Base-by-base conservation (phyloP, 2,797 vertebrate genomes). In the Morus bassanus region DNA sequence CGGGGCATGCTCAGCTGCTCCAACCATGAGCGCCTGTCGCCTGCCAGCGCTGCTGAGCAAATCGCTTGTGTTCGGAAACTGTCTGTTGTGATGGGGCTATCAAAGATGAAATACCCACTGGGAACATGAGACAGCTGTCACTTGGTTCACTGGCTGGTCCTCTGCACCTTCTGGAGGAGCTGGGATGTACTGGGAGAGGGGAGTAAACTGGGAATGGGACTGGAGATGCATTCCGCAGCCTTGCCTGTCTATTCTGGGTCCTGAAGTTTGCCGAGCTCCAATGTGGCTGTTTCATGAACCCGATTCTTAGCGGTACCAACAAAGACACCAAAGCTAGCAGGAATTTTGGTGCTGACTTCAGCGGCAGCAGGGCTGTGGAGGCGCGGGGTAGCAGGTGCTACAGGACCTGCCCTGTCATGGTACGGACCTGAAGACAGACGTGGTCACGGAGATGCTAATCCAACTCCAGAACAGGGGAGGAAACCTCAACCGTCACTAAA, bases 331-430 rank as follows among this genome's bases (percentile, higher is more conserved):
- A 51, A 45, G 13, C 28, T 9, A 59, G 41, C 1, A 7, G 60
- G 65, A 37, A 25, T 84, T 54, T 48, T 11, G 57, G 19, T 30
- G 27, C 56, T 10, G 74, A 15, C 30, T 63, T 48, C 23, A 13
- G 74, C 5, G 3, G 50, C 41, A 31, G 37, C n/a, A 61, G 30
- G 6, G 75, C 46, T 50, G 31, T 17, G 48, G 33, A 54, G 23
- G 8, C n/a, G 21, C 37, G 30, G 11, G n/a, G n/a, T 13, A 91
- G 85, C 96, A 97, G 96, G 95, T 96, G 95, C 54, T 65, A 23
- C 53, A 11, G 30, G 86, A 86, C 15, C 68, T 14, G 15, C 31
- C 16, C n/a, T 11, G 22, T 16, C 57, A 7, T 3, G 21, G 5
- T 1, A 43, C 0, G 0, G 7, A 45, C 69, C 50, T 37, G 21